phyloP scores from a whole-genome alignment of 2,797 vertebrate species.

The Pelobates cultripes region DNA sequence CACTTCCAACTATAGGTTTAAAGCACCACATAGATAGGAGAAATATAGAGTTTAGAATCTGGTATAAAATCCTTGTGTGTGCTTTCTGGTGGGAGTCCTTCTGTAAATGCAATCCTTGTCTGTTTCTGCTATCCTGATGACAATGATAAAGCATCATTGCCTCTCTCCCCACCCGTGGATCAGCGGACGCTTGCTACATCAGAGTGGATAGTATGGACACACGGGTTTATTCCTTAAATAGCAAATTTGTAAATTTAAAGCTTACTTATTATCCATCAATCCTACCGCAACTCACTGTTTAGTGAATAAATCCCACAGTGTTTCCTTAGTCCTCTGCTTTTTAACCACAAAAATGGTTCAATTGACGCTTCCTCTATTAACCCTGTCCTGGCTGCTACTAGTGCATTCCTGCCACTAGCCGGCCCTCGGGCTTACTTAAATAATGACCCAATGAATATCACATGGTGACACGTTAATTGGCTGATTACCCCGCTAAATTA shows the following conservation, averaged over 20 bases:
- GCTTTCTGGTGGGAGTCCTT: constrained; percentile 45
- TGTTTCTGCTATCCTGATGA: not conserved
- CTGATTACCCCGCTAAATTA: not conserved
- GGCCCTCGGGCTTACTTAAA: not conserved
- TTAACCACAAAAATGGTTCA: not conserved
- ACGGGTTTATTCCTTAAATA: not conserved
- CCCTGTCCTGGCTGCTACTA: not conserved
- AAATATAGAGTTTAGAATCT: too few species aligned
- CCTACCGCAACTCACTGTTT: not conserved
- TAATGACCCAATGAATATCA: not conserved
- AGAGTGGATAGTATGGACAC: not conserved
- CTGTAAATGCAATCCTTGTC: not conserved
- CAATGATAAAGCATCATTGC: constrained; percentile 9
- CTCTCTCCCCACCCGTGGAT: not conserved
- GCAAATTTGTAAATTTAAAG: not conserved
- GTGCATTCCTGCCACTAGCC: not conserved
- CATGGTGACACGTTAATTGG: not conserved
- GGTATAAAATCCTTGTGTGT: not conserved
- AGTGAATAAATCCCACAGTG: not conserved
- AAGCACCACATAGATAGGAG: too few species aligned
- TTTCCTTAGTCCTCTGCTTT: not conserved
- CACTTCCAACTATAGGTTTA: too few species aligned
- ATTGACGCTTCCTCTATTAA: not conserved
- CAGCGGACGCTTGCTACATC: not conserved
- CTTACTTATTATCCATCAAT: not conserved